Conservation (phyloP, 2,113 vertebrate genomes). For the Nesogale talazaci region DNA sequence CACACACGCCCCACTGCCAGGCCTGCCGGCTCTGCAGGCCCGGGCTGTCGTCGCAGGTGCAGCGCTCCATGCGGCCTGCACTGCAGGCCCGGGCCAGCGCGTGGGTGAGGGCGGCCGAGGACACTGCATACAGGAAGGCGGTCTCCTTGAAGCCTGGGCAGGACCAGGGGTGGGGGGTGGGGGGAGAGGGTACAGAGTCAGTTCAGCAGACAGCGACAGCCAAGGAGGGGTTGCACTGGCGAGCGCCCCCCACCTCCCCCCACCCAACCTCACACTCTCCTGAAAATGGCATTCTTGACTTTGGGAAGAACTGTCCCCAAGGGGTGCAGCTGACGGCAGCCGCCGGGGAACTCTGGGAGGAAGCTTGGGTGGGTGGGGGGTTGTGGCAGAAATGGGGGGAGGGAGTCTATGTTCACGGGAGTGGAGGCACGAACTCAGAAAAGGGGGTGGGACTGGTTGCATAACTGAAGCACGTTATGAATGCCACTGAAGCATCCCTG, state of each 20-base stretch:
- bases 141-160: conserved; percentile 96
- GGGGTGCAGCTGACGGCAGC: neutral
- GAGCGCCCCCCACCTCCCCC: fast-evolving
- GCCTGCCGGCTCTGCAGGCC: conserved; percentile 96
- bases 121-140: conserved; percentile 95
- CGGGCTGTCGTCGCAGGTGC: conserved; percentile 97
- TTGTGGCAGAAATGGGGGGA: neutral
- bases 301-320: neutral
- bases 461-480: neutral
- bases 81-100: conserved; percentile 96
- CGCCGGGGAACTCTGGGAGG: neutral
- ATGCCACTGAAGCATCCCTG: neutral
- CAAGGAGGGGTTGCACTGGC: neutral
- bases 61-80: conserved; percentile 97
- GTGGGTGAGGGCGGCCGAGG: conserved; percentile 95
- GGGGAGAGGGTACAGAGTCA: neutral
- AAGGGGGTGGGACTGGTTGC: neutral
- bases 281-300: neutral
- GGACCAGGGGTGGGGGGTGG: neutral
- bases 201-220: conserved; percentile 3
- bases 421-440: neutral
- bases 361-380: neutral
- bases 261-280: neutral
- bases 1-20: conserved; percentile 99
- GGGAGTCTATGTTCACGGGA: neutral